Evolutionary conservation across 92 coral and sea anemone genomes (phyloP), one percentile per base, ranked within the genome.

Genomic region (Palythoa grandiflora): DNA sequence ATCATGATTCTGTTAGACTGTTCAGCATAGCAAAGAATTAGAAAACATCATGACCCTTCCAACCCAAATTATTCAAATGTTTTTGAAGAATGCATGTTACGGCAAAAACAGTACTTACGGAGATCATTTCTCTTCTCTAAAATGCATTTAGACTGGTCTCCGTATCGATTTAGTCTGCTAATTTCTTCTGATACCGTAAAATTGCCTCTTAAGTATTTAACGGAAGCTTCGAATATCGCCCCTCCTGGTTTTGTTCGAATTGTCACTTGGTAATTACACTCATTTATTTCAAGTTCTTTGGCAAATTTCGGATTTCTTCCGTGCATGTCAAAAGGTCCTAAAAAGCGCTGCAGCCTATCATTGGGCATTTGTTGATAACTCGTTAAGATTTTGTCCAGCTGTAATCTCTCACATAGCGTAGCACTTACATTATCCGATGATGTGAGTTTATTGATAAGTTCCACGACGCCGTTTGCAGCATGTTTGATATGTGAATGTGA

Each of bases 91-190:
- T 59, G 19, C 14, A 11, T 11, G 28, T 14, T 38, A 17, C 90
- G 91, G 72, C 98, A 96, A 9, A 90, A 38, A 57, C 98, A 96
- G 75, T 90, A 96, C 75, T 94, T 96, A 70, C 98, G 88, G 16
- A 96, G 50, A 81, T 92, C 93, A 3, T 95, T 93, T 8, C 92
- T 94, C 78, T 65, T 92, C 51, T 91, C 92, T 19, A 94, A 77
- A 38, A 96, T 94, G 78, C 98, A 96, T 53, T 80, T 73, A 10
- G 98, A 93, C 78, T 96, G 98, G 17, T 94, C 95, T 4, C 98
- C 94, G 79, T 93, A 93, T 83, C 77, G 73, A 57, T 93, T 94
- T 12, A 96, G 92, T 68, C 98, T 90, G 86, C 98, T 96, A 38
- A 94, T 90, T 3, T 96, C 97, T 9, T 91, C 91, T 13, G 79